Evolutionary conservation across 2,888 invertebrate species (phyloP), one percentile per base, ranked within the genome.

Genomic region (Pyrrhia umbra): DNA sequence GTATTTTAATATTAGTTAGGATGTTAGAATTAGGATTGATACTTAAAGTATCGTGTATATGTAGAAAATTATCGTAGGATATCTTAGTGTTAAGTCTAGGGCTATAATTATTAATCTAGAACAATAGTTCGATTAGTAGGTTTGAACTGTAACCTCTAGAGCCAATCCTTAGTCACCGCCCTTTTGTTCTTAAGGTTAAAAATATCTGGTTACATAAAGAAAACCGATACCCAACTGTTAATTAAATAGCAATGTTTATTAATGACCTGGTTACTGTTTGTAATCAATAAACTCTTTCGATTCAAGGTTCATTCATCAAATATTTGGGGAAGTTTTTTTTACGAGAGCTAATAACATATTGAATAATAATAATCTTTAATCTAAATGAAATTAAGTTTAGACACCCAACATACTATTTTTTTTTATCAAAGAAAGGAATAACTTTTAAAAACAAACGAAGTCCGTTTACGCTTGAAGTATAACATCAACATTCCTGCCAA

Each of bases 401-500:
- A 13, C 30, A 1, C 10, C 10, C 9, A 10, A 30, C 13, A 9
- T 10, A 3, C 2, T 30, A 30, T 2, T 10, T 27, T 8, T 10
- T 13, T 30, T 3, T 30, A 10, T 30, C 2, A 10, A n/a, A 1
- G 34, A 37, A 43, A 6, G 5, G n/a, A 13, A 21, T 34, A 34
- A 37, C 37, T 30, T 4, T 25, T 45, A 43, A 42, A 9, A 40
- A 71, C 13, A 34, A 21, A 56, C 52, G 10, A 20, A 6, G 20
- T 3, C 18, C 6, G n/a, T 46, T 2, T 46, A 10, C 16, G 20
- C 6, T 37, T 10, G 13, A 45, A n/a, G 21, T 34, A 30, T 25
- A 25, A 8, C 8, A 25, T 10, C 5, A 30, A 75, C 58, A 69
- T 69, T 72, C 69, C 51, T n/a, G n/a, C n/a, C n/a, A n/a, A 30